phyloP scores from a whole-genome alignment of 1,140 invertebrate species.

The Drosophila lini region DNA sequence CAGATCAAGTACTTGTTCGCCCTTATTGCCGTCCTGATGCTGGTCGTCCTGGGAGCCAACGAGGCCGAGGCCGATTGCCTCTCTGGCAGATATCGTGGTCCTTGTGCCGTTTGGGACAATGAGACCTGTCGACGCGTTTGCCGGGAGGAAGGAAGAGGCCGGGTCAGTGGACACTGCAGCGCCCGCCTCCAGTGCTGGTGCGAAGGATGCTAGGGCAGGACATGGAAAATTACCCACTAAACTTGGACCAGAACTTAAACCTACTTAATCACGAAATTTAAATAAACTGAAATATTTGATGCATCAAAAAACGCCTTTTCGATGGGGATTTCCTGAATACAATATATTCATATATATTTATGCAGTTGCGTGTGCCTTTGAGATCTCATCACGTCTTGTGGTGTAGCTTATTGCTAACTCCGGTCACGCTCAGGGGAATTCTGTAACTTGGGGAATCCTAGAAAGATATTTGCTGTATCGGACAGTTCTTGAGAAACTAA shows the following conservation, averaged over 20 bases:
- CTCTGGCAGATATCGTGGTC: conserved; percentile 16
- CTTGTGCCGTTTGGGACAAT: conserved; percentile 7
- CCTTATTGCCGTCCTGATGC: conserved; percentile 10
- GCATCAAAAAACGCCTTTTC: not conserved
- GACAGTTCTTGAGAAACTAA: not conserved
- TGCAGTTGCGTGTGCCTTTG: not conserved
- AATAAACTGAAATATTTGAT: not conserved
- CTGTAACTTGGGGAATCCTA: not conserved
- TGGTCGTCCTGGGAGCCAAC: conserved; percentile 17
- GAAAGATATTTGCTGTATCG: not conserved
- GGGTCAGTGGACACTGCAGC: conserved; percentile 23
- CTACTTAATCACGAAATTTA: too few species aligned
- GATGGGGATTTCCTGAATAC: not conserved
- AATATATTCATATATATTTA: not conserved
- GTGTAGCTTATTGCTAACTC: not conserved
- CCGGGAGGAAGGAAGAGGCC: conserved; percentile 12
- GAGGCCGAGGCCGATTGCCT: conserved; percentile 16
- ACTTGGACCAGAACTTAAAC: not conserved
- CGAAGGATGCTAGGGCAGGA: conserved; percentile 14
- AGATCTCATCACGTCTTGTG: not conserved
- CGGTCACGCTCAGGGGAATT: not conserved
- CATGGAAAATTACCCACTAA: too few species aligned
- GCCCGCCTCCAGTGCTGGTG: conserved; percentile 13
- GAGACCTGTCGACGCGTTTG: conserved; percentile 19
- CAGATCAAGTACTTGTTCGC: conserved; percentile 10